These are phyloP conservation scores for Apis dorsata DNA, from an alignment of 1,140 invertebrate species.

Conservation along the genomic window DNA sequence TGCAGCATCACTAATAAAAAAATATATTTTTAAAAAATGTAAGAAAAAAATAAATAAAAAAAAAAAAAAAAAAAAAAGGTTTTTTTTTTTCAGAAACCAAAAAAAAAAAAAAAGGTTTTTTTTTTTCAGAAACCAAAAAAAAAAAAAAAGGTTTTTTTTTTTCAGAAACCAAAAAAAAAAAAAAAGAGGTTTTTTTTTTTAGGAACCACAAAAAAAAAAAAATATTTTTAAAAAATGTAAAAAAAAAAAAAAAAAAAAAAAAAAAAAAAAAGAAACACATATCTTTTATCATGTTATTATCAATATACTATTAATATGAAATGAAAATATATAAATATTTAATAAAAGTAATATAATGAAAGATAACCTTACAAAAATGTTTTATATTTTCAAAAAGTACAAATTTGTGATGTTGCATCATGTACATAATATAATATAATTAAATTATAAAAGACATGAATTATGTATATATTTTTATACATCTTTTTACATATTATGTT, in stretches of 20 bases:
- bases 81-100: no score
- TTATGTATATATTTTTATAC: slow-evolving; percentile 3
- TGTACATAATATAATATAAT: background rate
- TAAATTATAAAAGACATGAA: background rate
- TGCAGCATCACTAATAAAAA: background rate
- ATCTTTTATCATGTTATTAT: background rate
- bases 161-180: no score
- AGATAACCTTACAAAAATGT: background rate
- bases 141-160: no score
- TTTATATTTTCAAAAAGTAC: background rate
- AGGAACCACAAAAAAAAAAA: no score
- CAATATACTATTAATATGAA: background rate
- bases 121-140: no score
- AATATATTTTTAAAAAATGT: background rate
- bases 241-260: no score
- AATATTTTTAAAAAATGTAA: background rate
- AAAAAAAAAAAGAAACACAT: no score
- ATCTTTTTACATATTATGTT: slow-evolving; percentile 6
- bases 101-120: no score
- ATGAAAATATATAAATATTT: background rate
- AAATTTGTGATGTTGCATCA: slow-evolving; percentile 10
- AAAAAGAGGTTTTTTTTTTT: no score
- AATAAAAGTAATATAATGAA: background rate
- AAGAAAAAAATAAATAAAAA: no score
- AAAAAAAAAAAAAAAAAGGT: no score